Percentiles rank a stretch among this genome's conserved stretches.
Evolutionary conservation across 2,797 vertebrate genomes (phyloP).

Genomic region (Melanogrammus aeglefinus): DNA sequence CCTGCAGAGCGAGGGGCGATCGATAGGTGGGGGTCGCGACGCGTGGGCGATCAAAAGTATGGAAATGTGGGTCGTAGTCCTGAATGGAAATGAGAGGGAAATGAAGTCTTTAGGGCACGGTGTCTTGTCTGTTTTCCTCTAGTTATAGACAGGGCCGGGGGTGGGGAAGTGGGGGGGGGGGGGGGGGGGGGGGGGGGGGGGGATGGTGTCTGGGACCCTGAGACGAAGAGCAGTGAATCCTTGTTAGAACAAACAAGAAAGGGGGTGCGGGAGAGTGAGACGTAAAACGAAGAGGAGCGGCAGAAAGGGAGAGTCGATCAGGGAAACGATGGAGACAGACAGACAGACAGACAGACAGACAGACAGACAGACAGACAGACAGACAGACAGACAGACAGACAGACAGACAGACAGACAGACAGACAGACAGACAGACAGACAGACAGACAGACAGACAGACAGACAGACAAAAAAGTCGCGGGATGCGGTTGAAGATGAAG

Average conservation of each 20-base stretch:
- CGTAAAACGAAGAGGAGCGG: too few relatives aligned
- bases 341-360: too few relatives aligned
- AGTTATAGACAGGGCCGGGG: too few relatives aligned
- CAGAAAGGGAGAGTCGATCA: slow-evolving; percentile 17
- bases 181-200: neutral
- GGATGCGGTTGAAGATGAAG: slow-evolving; percentile 19
- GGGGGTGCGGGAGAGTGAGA: too few relatives aligned
- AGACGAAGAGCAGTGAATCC: neutral
- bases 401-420: too few relatives aligned
- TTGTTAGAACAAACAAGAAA: neutral
- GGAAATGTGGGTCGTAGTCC: neutral
- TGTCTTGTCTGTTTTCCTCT: too few relatives aligned
- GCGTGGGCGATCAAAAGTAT: slow-evolving; percentile 20
- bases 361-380: too few relatives aligned
- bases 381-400: too few relatives aligned
- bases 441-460: too few relatives aligned
- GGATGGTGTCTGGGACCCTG: neutral
- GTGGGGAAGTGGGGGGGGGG: slow-evolving; percentile 1
- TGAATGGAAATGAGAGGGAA: slow-evolving; percentile 10
- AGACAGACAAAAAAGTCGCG: neutral
- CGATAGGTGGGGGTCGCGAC: too few relatives aligned
- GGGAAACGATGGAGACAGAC: neutral
- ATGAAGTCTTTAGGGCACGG: neutral
- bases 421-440: too few relatives aligned
- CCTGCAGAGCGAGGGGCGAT: too few relatives aligned